phyloP scores from a whole-genome alignment of 2,113 vertebrate genomes.

The Sminthopsis crassicaudata region DNA sequence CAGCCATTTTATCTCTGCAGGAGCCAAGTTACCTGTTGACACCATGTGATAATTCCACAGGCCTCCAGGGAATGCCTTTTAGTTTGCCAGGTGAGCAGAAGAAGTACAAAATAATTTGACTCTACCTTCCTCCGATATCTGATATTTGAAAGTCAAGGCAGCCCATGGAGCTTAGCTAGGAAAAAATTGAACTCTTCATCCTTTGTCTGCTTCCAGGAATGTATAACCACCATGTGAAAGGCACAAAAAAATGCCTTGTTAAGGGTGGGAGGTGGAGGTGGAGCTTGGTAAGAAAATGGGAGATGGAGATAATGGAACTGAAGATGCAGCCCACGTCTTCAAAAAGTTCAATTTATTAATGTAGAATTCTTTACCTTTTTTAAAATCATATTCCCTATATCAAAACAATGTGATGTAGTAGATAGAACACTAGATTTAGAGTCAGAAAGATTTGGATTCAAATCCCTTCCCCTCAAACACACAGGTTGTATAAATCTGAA shows the following conservation, averaged over 20 bases:
- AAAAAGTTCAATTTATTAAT: background rate
- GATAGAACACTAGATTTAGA: background rate
- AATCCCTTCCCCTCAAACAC: background rate
- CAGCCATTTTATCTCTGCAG: background rate
- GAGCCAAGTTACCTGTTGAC: background rate
- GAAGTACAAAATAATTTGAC: background rate
- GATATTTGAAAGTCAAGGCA: background rate
- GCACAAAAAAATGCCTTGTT: background rate
- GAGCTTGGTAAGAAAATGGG: background rate
- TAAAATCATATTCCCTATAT: background rate
- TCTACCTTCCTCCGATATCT: background rate
- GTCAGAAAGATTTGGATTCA: background rate
- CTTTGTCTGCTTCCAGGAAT: fast-evolving
- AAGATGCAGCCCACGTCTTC: background rate
- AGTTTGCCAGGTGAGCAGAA: background rate
- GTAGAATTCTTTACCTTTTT: background rate
- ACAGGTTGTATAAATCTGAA: background rate
- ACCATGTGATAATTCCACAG: background rate
- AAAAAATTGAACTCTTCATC: background rate
- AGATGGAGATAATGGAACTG: background rate
- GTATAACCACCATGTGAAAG: background rate
- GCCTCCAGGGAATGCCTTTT: background rate
- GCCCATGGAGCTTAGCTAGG: background rate
- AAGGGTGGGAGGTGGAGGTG: background rate
- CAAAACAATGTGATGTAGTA: background rate